A percentile compares a stretch with the other conserved stretches of the same genome.
Evolutionary conservation across 2,797 vertebrate species (phyloP).

Genomic region (Gephyroberyx darwinii): DNA sequence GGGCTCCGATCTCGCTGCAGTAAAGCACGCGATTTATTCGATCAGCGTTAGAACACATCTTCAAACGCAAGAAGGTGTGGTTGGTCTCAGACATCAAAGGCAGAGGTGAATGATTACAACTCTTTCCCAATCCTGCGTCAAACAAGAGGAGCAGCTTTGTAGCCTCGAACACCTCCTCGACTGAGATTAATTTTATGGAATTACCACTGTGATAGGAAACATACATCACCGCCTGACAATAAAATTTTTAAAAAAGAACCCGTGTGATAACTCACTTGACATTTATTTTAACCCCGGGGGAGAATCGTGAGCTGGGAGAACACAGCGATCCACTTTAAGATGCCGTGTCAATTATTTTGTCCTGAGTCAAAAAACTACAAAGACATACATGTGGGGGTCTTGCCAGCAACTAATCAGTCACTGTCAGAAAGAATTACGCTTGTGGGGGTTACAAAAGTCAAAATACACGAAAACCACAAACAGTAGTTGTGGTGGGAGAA

Average conservation of each 20-base stretch:
- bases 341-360: slow-evolving; percentile 57
- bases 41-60: too few relatives aligned
- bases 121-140: slow-evolving; percentile 3
- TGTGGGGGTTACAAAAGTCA: slow-evolving; percentile 27
- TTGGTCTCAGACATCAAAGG: too few relatives aligned
- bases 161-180: background rate
- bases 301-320: slow-evolving; percentile 43
- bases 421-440: slow-evolving; percentile 34
- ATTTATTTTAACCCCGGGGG: slow-evolving; percentile 44
- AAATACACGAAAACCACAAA: slow-evolving; percentile 19
- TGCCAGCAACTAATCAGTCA: slow-evolving; percentile 42
- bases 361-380: slow-evolving; percentile 31
- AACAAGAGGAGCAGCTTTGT: slow-evolving; percentile 8
- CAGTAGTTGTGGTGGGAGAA: slow-evolving; percentile 2
- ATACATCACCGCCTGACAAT: slow-evolving; percentile 6
- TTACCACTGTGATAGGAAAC: slow-evolving; percentile 3
- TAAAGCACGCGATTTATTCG: too few relatives aligned
- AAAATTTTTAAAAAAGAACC: slow-evolving; percentile 20
- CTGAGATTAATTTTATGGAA: background rate
- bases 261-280: slow-evolving; percentile 16
- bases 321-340: slow-evolving; percentile 40
- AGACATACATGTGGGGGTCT: slow-evolving; percentile 31
- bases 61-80: too few relatives aligned
- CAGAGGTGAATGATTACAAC: too few relatives aligned
- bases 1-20: too few relatives aligned